Conservation (phyloP, 2,888 invertebrate genomes). For the Drosophila fungiperda region DNA sequence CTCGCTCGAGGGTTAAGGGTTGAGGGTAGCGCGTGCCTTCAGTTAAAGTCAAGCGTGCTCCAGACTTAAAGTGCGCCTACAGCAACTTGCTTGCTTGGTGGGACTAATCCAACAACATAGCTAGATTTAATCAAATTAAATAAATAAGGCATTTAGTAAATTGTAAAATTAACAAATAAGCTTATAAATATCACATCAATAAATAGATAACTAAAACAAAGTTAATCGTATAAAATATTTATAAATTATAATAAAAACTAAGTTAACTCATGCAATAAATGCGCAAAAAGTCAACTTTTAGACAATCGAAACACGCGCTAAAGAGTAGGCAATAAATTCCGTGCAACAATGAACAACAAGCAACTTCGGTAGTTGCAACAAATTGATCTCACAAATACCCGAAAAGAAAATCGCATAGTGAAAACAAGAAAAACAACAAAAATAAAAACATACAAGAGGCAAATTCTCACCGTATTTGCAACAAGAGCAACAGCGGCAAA, state of each 20-base stretch:
- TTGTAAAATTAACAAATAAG: conserved; percentile 21
- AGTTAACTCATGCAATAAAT: conserved; percentile 18
- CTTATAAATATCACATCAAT: conserved; percentile 22
- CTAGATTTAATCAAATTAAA: conserved; percentile 41
- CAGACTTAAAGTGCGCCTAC: conserved; percentile 50
- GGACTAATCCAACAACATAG: conserved; percentile 14
- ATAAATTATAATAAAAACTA: background rate
- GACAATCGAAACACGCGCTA: conserved; percentile 15
- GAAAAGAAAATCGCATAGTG: conserved; percentile 15
- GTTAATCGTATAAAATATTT: conserved; percentile 15
- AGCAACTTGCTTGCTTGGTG: conserved; percentile 48
- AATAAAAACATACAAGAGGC: conserved; percentile 31
- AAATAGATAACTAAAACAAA: background rate
- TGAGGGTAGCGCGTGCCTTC: conserved; percentile 26
- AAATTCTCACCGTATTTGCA: conserved; percentile 48
- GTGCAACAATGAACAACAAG: conserved; percentile 21
- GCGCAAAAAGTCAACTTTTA: conserved; percentile 16
- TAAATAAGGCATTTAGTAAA: conserved; percentile 29
- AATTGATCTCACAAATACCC: conserved; percentile 41
- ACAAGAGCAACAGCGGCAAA: conserved; percentile 17
- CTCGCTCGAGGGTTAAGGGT: conserved; percentile 24
- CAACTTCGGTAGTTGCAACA: conserved; percentile 30
- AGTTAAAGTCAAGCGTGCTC: conserved; percentile 60
- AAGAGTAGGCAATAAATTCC: conserved; percentile 37
- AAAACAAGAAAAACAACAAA: conserved; percentile 9